Conservation (phyloP, 1,140 invertebrate species). For the Magallana ariakensis region DNA sequence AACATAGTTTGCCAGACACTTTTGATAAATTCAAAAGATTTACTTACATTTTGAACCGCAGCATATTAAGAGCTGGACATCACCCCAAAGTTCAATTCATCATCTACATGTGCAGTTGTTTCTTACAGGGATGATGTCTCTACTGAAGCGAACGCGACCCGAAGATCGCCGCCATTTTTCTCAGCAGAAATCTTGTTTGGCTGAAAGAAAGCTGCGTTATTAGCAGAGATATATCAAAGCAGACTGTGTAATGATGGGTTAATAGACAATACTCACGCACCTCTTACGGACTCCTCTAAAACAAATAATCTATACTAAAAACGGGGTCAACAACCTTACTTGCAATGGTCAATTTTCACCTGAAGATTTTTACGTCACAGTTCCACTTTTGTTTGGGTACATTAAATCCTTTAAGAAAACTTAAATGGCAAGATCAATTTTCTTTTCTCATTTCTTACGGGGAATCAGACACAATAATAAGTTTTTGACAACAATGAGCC, state of each 20-base stretch:
- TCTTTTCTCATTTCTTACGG: not conserved
- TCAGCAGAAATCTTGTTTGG: not conserved
- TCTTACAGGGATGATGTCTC: not conserved
- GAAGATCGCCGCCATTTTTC: constrained; percentile 2
- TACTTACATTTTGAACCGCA: constrained; percentile 32
- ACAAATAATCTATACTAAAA: constrained; percentile 31
- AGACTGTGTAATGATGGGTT: constrained; percentile 19
- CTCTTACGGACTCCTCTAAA: not conserved
- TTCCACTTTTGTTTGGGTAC: not conserved
- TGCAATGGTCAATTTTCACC: not conserved
- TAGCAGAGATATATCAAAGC: constrained; percentile 19
- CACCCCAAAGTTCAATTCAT: not conserved
- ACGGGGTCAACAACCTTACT: not conserved
- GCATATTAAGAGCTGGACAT: not conserved
- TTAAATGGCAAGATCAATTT: constrained; percentile 19
- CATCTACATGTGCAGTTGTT: not conserved
- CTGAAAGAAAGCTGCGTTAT: constrained; percentile 20
- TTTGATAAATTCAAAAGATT: not conserved
- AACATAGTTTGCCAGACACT: too few relatives aligned
- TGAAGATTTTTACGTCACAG: not conserved
- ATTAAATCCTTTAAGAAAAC: constrained; percentile 13
- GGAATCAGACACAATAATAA: not conserved
- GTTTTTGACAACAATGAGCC: not conserved
- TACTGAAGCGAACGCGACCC: not conserved
- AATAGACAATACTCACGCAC: constrained; percentile 34